A percentile compares a stretch with the other conserved stretches of the same genome.
Evolutionary conservation across 2,113 vertebrate species (phyloP).

Genomic region (Psittacara wagleri): DNA sequence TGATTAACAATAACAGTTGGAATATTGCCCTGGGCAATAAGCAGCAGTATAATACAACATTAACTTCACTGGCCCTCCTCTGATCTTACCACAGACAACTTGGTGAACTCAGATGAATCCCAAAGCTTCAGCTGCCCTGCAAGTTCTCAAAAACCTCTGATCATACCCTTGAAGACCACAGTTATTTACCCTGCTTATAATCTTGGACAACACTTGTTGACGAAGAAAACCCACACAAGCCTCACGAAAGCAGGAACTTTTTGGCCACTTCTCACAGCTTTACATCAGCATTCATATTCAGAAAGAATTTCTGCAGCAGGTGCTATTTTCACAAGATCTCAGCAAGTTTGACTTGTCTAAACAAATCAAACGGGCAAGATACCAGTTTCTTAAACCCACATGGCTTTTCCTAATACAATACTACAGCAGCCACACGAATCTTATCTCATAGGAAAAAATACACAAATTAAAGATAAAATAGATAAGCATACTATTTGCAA

Average conservation of each 20-base stretch:
- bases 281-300: fast-evolving
- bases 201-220: background rate
- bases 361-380: background rate
- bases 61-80: background rate
- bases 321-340: background rate
- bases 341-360: background rate
- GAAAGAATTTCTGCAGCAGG: background rate
- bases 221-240: background rate
- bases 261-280: background rate
- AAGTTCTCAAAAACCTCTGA: background rate
- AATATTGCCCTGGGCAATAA: background rate
- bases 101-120: background rate
- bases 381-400: background rate
- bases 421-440: background rate
- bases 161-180: background rate
- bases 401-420: background rate
- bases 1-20: background rate
- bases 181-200: background rate
- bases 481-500: background rate
- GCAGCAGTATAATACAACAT: background rate
- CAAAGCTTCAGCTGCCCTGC: background rate
- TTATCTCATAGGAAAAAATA: background rate
- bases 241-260: background rate
- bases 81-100: background rate
- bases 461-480: background rate